Conservation (phyloP, 2,113 vertebrate species). For the Apteryx owenii region DNA sequence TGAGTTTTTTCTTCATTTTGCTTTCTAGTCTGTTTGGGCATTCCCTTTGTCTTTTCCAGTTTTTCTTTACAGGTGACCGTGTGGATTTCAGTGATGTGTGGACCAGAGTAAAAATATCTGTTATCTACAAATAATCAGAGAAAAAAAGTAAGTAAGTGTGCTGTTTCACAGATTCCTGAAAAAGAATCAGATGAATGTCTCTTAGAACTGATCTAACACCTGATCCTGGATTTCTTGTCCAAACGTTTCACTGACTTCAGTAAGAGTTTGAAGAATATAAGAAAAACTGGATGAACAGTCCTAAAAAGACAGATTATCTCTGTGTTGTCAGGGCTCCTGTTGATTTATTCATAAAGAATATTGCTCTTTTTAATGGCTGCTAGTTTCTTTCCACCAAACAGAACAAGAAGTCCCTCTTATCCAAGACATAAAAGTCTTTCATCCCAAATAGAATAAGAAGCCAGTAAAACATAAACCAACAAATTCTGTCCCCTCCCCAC, state of each 20-base stretch:
- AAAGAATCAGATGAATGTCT: neutral
- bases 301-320: neutral
- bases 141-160: rapidly evolving
- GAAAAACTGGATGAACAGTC: neutral
- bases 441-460: neutral
- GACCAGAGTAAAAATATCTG: neutral
- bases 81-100: neutral
- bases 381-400: neutral
- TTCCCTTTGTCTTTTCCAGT: neutral
- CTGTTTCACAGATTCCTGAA: neutral
- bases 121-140: neutral
- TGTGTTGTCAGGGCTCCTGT: neutral
- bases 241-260: neutral
- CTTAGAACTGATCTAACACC: neutral
- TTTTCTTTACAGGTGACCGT: neutral
- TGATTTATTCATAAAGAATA: neutral
- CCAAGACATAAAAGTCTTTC: neutral
- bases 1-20: neutral
- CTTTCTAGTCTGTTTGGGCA: neutral
- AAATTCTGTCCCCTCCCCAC: neutral
- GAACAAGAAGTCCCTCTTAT: neutral
- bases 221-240: neutral
- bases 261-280: neutral
- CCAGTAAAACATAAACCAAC: neutral
- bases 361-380: neutral